A percentile compares a stretch with the other conserved stretches of the same genome.
phyloP scores from a whole-genome alignment of 2,797 vertebrate genomes.

The Remorina albescens region DNA sequence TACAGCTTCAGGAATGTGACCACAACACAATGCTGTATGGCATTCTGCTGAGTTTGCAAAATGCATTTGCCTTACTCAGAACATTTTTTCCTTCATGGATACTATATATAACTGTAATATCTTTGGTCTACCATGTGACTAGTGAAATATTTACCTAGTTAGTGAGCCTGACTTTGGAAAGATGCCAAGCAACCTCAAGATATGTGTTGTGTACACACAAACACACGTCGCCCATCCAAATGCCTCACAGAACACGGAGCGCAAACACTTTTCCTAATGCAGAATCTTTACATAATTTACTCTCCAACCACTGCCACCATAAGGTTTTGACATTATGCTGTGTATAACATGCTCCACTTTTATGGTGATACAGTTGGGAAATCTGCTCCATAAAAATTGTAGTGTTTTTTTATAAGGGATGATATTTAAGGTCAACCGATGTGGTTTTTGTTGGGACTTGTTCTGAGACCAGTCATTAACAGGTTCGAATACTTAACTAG shows the following conservation, averaged over 20 bases:
- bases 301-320: neutral
- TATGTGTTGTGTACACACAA: constrained; percentile 1
- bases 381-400: neutral
- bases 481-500: no score
- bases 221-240: neutral
- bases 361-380: neutral
- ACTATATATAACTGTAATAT: constrained; percentile 29
- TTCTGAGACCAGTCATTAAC: no score
- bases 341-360: neutral
- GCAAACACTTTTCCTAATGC: neutral
- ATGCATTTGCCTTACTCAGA: constrained; percentile 11
- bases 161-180: constrained; percentile 34
- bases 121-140: constrained; percentile 18
- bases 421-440: no score
- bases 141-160: constrained; percentile 21
- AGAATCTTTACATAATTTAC: neutral
- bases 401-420: no score
- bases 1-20: neutral
- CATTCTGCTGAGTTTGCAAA: constrained; percentile 29
- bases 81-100: constrained; percentile 34
- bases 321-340: neutral
- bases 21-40: neutral
- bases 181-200: constrained; percentile 21
- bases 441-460: no score
- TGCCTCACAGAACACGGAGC: neutral